Base-by-base conservation (phyloP, 92 coral and sea anemone genomes). In the Meandrina meandrites region DNA sequence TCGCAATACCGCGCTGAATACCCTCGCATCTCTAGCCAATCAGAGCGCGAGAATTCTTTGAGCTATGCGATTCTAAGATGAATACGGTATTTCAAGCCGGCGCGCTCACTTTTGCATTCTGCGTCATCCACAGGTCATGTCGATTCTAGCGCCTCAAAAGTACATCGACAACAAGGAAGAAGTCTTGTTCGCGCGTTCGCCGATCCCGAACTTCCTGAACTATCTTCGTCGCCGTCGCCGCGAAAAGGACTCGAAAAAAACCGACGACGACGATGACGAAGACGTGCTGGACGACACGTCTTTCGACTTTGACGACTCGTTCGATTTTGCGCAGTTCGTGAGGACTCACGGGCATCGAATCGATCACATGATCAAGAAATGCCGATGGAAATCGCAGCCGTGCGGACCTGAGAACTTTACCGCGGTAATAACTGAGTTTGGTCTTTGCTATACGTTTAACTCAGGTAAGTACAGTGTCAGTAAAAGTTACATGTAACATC, bases 351-450 rank as follows among this genome's bases (percentile, higher is more conserved):
- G 99, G 18, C 99, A 96, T 88, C 98, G 99, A 18, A 96, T 96
- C 79, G 99, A 96, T 81, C 99, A 96, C 91, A 96, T 96, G 99
- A 96, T 96, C 87, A 96, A 96, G 79, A 93, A 94, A 82, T 96
- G 99, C 56, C 92, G 98, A 5, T 96, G 99, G 99, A 95, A 95
- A 69, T 96, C 99, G 30, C 97, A 93, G 88, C 98, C 96, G 27
- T 96, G 99, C 79, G 99, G 99, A 19, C 99, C 99, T 24, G 99
- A 96, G 68, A 96, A 96, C 83, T 96, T 96, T 56, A 93, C 99
- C 24, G 99, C 99, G 17, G 99, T 96, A 3, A 96, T 96, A 48
- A 96, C 99, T 30, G 99, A 96, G 82, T 96, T 96, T 84, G 99
- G 99, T 19, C 89, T 96, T 54, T 96, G 99, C 76, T 96, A 96